phyloP scores from a whole-genome alignment of 2,888 invertebrate genomes.

The Nezara viridula region DNA sequence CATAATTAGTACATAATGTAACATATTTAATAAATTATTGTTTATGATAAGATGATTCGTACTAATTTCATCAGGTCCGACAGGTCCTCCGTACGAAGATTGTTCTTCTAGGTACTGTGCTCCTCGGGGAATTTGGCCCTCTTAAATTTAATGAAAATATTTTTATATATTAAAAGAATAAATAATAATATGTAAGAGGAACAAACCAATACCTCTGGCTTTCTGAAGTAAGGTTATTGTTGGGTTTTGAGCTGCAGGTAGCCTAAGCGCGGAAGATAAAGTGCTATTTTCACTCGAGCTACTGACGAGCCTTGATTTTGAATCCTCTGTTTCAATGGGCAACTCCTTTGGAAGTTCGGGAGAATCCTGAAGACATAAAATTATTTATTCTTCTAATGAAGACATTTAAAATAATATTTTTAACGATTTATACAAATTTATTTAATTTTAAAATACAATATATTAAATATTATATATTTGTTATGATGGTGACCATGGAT shows the following conservation, averaged over 20 bases:
- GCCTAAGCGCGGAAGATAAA: conserved; percentile 66
- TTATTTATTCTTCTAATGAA: not conserved
- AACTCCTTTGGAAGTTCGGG: conserved; percentile 63
- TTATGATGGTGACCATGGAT: too few species aligned
- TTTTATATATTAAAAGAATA: not conserved
- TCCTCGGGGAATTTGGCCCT: conserved; percentile 85
- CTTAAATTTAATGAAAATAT: conserved; percentile 70
- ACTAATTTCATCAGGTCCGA: conserved; percentile 77
- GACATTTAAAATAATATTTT: not conserved
- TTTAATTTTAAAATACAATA: too few species aligned
- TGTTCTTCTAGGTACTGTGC: conserved; percentile 78
- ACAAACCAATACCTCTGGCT: conserved; percentile 79
- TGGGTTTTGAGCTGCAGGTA: conserved; percentile 88
- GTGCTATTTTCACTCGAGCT: conserved; percentile 60
- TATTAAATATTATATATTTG: too few species aligned
- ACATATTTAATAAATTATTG: not conserved
- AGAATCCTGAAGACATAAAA: conserved; percentile 43
- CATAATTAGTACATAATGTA: not conserved
- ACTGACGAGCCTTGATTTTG: conserved; percentile 45
- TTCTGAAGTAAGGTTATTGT: conserved; percentile 90
- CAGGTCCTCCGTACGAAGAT: conserved; percentile 71
- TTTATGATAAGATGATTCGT: conserved; percentile 60
- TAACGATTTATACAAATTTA: too few species aligned
- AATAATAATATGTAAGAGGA: not conserved
- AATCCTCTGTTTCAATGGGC: conserved; percentile 57